These are phyloP conservation scores for Eilema caniola DNA, from an alignment of 2,888 invertebrate genomes.

Conservation along the genomic window DNA sequence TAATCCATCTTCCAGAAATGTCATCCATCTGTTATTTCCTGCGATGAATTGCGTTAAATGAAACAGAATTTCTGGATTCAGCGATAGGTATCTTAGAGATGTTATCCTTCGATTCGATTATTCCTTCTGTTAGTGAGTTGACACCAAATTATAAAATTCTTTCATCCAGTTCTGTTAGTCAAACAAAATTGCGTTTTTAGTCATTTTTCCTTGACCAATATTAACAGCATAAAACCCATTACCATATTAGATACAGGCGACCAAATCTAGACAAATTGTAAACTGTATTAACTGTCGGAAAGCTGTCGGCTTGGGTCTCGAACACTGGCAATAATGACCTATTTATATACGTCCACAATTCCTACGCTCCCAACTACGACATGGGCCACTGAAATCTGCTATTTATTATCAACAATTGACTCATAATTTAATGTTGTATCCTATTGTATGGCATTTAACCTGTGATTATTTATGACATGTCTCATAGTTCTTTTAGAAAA, in stretches of 20 bases:
- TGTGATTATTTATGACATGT: constrained; percentile 32
- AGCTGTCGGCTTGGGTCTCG: constrained; percentile 3
- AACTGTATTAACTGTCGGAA: background rate
- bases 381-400: constrained; percentile 46
- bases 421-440: constrained; percentile 46
- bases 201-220: background rate
- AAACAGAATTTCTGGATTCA: background rate
- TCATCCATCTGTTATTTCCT: background rate
- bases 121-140: background rate
- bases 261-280: constrained; percentile 8
- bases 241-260: background rate
- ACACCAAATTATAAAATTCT: background rate
- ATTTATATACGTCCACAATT: constrained; percentile 33
- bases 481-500: constrained; percentile 21
- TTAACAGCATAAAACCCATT: background rate
- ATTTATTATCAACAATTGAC: constrained; percentile 49
- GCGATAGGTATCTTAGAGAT: background rate
- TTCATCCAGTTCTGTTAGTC: background rate
- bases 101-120: background rate
- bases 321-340: constrained; percentile 21
- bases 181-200: background rate
- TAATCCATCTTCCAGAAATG: background rate
- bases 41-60: background rate
- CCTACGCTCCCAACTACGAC: constrained; percentile 52
- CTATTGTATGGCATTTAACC: constrained; percentile 42